A percentile compares a stretch with the other conserved stretches of the same genome.
phyloP scores from a whole-genome alignment of 2,797 vertebrate genomes.

The Siniperca undulata region DNA sequence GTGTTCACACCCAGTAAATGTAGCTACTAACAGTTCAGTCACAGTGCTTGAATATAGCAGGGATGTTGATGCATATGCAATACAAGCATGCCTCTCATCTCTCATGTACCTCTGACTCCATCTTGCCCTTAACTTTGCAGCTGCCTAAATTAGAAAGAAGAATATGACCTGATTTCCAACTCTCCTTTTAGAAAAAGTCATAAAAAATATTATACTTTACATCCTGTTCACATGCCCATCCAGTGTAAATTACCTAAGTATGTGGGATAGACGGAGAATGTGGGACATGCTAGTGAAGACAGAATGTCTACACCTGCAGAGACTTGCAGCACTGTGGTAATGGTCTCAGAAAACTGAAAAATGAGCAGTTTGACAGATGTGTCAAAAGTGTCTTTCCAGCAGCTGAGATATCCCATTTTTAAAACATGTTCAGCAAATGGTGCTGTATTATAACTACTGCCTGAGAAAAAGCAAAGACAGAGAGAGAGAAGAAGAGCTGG shows the following conservation, averaged over 20 bases:
- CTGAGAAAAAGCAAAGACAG: conserved; percentile 32
- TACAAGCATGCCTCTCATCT: conserved; percentile 15
- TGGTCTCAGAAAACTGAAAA: conserved; percentile 70
- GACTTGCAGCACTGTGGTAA: conserved; percentile 68
- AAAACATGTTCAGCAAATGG: conserved; percentile 67
- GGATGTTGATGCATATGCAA: background rate
- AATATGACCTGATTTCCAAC: conserved; percentile 30
- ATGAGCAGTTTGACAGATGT: conserved; percentile 76
- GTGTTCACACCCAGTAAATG: background rate
- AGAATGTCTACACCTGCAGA: conserved; percentile 71
- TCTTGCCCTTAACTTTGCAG: conserved; percentile 17
- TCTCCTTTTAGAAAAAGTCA: conserved; percentile 22
- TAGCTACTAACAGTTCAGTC: background rate
- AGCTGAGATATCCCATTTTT: conserved; percentile 70
- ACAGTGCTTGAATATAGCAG: conserved; percentile 3
- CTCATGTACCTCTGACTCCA: background rate
- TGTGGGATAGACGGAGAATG: conserved; percentile 56
- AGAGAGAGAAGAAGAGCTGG: conserved; percentile 39
- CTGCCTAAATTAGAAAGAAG: conserved; percentile 49
- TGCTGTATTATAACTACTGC: conserved; percentile 59
- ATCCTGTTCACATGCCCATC: conserved; percentile 41
- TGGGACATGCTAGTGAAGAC: conserved; percentile 70
- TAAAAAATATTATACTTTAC: conserved; percentile 39
- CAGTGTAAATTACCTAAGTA: conserved; percentile 50
- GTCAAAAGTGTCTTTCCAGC: conserved; percentile 73